Conservation (phyloP, 2,888 invertebrate species). For the Geophilus truncorum region DNA sequence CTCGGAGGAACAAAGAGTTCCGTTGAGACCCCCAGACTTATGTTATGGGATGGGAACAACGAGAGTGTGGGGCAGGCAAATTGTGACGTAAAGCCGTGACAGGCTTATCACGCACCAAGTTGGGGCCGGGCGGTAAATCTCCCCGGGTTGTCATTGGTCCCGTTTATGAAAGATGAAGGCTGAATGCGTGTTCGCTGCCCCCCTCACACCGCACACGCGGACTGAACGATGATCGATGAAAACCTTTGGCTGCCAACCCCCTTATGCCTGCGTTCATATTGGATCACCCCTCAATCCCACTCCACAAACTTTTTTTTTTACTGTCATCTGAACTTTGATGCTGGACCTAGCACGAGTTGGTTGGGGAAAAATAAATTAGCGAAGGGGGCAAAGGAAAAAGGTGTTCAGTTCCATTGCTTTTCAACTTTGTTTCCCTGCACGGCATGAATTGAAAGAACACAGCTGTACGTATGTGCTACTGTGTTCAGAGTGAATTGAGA, state of each 20-base stretch:
- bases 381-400: not conserved
- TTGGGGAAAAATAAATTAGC: not conserved
- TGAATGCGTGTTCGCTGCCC: slow-evolving; percentile 19
- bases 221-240: slow-evolving; percentile 29
- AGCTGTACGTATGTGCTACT: not conserved
- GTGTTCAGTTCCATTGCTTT: not conserved
- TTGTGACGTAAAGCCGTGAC: slow-evolving; percentile 35
- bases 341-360: not conserved
- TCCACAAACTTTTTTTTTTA: slow-evolving; percentile 6
- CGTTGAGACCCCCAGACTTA: slow-evolving; percentile 12
- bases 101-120: slow-evolving; percentile 33
- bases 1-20: slow-evolving; percentile 25
- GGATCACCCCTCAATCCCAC: slow-evolving; percentile 28
- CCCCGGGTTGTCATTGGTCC: slow-evolving; percentile 29
- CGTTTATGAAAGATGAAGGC: slow-evolving; percentile 34
- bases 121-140: slow-evolving; percentile 32
- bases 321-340: not conserved
- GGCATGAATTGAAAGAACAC: not conserved
- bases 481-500: not conserved
- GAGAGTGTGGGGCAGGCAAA: slow-evolving; percentile 30
- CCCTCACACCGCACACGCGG: slow-evolving; percentile 30
- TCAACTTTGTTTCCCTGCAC: not conserved
- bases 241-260: slow-evolving; percentile 25
- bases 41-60: slow-evolving; percentile 19
- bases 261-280: slow-evolving; percentile 15